These are phyloP conservation scores for Dryobates pubescens DNA, from an alignment of 2,797 vertebrate genomes.

Conservation along the genomic window DNA sequence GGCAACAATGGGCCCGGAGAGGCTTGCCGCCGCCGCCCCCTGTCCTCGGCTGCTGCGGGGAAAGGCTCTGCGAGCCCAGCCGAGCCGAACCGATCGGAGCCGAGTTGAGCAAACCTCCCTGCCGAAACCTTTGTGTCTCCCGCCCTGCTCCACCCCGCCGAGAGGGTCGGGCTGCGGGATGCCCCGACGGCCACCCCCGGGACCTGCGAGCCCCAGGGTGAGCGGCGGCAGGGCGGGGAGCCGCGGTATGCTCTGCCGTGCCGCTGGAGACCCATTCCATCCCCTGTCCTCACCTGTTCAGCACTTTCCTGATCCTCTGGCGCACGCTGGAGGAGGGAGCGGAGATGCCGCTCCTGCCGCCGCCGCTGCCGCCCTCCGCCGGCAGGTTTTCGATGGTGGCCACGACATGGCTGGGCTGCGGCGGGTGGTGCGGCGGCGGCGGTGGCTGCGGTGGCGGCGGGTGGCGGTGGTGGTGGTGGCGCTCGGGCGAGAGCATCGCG, in stretches of 20 bases:
- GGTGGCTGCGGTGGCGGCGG: slow-evolving; percentile 36
- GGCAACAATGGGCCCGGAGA: neutral
- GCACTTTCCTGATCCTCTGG: slow-evolving; percentile 87
- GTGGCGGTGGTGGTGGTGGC: slow-evolving; percentile 14
- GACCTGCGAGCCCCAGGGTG: neutral
- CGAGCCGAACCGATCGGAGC: neutral
- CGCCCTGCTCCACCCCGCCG: neutral
- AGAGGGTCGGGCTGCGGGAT: neutral
- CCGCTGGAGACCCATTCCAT: neutral
- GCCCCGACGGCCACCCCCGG: neutral
- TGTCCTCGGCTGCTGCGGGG: neutral
- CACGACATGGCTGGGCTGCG: slow-evolving; percentile 86
- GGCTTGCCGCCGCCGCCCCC: neutral
- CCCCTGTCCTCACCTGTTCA: slow-evolving; percentile 85
- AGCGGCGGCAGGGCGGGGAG: neutral
- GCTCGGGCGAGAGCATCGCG: slow-evolving; percentile 87
- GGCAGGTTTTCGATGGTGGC: slow-evolving; percentile 90
- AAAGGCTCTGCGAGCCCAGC: neutral
- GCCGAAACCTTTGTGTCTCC: neutral
- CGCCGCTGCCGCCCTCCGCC: slow-evolving; percentile 73
- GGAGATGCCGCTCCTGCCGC: slow-evolving; percentile 76
- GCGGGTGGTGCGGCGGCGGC: slow-evolving; percentile 63
- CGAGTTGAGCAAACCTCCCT: neutral
- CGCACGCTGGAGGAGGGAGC: slow-evolving; percentile 80
- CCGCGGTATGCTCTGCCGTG: neutral